Base-by-base conservation (phyloP, 1,140 invertebrate species). In the Cyclina sinensis region DNA sequence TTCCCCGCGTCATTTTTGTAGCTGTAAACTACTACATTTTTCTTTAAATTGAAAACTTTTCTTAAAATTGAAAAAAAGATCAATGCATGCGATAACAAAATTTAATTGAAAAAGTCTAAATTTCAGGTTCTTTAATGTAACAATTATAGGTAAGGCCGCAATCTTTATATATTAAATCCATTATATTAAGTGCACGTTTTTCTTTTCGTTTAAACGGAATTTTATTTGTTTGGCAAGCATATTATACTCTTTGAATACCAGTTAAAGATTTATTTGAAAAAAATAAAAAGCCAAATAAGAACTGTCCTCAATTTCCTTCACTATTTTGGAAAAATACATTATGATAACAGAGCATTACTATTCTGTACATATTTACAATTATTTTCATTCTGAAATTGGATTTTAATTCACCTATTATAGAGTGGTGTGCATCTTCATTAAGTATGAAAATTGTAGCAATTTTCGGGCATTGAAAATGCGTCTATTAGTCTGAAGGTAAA, bases 301-400 rank as follows among this genome's bases (percentile, higher is more conserved):
- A 62, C 57, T 62, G 57, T 62, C 57, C 27, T 62, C n/a, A 62
- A 9, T 27, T 27, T 7, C 27, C 24, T 27, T n/a, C n/a, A n/a
- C 24, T 62, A 62, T 4, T 27, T 62, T 0, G 24, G 57, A n/a
- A 14, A 5, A 62, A 27, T n/a, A 27, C 57, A 62, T 62, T 62
- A 5, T 7, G n/a, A 27, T 18, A 62, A 62, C 57, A 62, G 57
- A 27, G 65, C 1, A 11, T 14, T 37, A 35, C 37, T 70, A 39
- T 70, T 70, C 18, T 37, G 21, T 9, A 9, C 27, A 70, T 70
- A 70, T 70, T 37, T 39, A 70, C 43, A 16, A 35, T 27, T 12
- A 70, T 70, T 35, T 70, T 35, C 12, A 70, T 70, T 70, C 65
- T 37, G 65, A 70, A 70, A 70, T 70, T 70, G 27, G 16, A 24